Evolutionary conservation across 2,797 vertebrate species (phyloP).

Genomic region (Darevskia mixta): DNA sequence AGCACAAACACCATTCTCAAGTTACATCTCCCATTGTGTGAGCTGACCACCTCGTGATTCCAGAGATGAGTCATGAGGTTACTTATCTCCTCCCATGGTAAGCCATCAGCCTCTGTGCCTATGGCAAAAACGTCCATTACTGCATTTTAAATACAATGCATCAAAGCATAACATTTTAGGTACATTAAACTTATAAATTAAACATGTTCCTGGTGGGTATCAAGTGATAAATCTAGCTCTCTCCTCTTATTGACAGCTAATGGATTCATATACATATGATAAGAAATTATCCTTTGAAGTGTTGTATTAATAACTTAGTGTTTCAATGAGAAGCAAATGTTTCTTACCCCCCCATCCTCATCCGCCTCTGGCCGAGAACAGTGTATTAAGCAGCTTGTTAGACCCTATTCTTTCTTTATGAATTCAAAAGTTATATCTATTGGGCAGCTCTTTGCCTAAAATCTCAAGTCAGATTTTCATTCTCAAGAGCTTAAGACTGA

Average conservation of each 20-base stretch:
- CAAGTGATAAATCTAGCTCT: not conserved
- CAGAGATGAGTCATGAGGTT: no score
- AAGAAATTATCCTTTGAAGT: not conserved
- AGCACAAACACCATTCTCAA: no score
- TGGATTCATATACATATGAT: not conserved
- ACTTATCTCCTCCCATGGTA: no score
- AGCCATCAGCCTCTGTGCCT: no score
- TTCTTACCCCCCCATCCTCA: not conserved
- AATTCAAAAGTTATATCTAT: not conserved
- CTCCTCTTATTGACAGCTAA: not conserved
- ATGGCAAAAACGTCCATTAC: no score
- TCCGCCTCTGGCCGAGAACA: not conserved
- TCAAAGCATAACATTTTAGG: no score
- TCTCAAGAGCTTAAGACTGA: not conserved
- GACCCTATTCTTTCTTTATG: not conserved
- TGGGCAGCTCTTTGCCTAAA: not conserved
- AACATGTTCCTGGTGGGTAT: no score
- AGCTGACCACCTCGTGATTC: no score
- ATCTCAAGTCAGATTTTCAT: constrained; percentile 2
- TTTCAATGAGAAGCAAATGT: not conserved
- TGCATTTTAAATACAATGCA: no score
- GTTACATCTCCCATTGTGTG: no score
- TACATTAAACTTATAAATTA: no score
- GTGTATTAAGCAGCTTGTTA: not conserved
- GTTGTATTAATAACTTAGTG: not conserved